Conservation (phyloP, 2,797 vertebrate species). For the Carapus acus region DNA sequence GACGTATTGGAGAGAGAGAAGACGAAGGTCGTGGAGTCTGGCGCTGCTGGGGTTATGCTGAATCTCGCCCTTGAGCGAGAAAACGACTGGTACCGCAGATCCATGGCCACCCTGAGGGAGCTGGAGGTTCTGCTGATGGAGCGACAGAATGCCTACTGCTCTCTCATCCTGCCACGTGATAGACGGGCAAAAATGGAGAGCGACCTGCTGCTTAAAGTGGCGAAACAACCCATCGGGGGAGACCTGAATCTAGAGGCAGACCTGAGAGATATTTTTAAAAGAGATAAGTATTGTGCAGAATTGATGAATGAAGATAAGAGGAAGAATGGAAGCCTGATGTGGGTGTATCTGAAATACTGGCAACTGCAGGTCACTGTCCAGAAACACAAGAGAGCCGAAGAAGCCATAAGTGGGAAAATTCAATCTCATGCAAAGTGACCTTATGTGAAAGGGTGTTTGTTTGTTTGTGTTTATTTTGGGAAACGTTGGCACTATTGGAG, state of each 20-base stretch:
- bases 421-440: conserved; percentile 47
- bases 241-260: conserved; percentile 78
- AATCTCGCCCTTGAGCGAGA: conserved; percentile 74
- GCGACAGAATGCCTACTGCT: conserved; percentile 89
- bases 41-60: conserved; percentile 69
- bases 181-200: conserved; percentile 85
- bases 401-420: conserved; percentile 60
- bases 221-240: conserved; percentile 72
- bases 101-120: conserved; percentile 73
- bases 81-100: conserved; percentile 75
- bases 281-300: conserved; percentile 86
- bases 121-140: conserved; percentile 82
- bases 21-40: conserved; percentile 65
- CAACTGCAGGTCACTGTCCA: conserved; percentile 80
- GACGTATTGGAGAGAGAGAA: conserved; percentile 78
- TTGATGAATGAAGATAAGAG: conserved; percentile 79
- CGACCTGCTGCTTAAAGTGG: conserved; percentile 79
- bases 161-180: conserved; percentile 72
- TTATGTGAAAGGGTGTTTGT: too few species aligned
- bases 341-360: conserved; percentile 95
- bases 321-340: conserved; percentile 93
- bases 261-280: conserved; percentile 88
- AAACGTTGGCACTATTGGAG: too few species aligned
- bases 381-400: conserved; percentile 81
- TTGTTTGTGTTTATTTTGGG: too few species aligned